Evolutionary conservation across 2,797 vertebrate genomes (phyloP).

Genomic region (Choloepus didactylus): DNA sequence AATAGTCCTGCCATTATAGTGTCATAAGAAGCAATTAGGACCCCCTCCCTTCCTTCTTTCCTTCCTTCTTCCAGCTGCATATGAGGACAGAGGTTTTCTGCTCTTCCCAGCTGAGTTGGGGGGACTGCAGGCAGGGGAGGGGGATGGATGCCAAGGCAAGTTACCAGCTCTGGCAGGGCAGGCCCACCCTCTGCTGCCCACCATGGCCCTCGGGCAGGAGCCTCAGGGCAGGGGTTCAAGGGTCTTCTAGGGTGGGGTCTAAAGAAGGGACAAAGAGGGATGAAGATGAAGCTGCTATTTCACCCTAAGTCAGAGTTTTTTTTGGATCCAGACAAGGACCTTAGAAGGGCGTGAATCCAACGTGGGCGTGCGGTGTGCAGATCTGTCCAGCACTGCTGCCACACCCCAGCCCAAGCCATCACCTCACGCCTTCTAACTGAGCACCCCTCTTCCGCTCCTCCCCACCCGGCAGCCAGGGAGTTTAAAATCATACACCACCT

Average conservation of each 20-base stretch:
- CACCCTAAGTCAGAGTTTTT: not conserved
- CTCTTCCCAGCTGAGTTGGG: not conserved
- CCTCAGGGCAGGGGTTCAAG: not conserved
- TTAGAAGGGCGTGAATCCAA: not conserved
- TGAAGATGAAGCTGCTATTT: not conserved
- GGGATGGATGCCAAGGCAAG: not conserved
- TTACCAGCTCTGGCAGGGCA: not conserved
- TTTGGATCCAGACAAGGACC: not conserved
- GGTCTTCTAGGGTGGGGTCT: too few relatives aligned
- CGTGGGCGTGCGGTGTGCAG: accelerated
- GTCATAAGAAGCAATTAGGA: conserved; percentile 89
- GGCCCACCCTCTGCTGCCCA: accelerated
- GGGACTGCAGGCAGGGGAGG: not conserved
- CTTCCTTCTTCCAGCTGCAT: conserved; percentile 82
- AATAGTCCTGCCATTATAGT: conserved; percentile 89
- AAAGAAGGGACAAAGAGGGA: not conserved
- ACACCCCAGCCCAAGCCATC: not conserved
- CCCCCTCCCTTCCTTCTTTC: conserved; percentile 79
- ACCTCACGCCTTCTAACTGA: not conserved
- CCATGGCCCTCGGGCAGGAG: not conserved
- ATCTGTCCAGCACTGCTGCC: too few relatives aligned
- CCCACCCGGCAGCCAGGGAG: not conserved
- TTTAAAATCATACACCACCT: too few relatives aligned
- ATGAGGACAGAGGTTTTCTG: conserved; percentile 83
- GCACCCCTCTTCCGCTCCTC: not conserved